phyloP scores from a whole-genome alignment of 2,888 invertebrate species.

The Rotaria socialis region DNA sequence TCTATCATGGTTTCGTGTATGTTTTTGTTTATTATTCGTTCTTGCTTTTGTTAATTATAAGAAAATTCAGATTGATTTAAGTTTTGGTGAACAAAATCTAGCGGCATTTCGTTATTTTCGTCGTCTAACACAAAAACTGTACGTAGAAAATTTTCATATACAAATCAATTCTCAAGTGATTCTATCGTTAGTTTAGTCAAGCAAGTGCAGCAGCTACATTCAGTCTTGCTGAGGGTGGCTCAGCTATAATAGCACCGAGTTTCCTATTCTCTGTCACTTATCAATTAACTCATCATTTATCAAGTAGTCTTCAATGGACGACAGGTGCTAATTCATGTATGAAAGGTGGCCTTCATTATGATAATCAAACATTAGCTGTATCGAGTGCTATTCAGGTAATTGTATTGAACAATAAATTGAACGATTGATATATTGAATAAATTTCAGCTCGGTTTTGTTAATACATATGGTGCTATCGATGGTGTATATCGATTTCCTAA shows the following conservation, averaged over 20 bases:
- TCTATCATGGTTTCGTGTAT: conserved; percentile 78
- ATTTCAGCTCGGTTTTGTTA: conserved; percentile 11
- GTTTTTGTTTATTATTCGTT: not conserved
- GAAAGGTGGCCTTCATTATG: conserved; percentile 28
- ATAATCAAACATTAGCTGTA: not conserved
- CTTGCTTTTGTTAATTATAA: not conserved
- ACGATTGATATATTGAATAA: not conserved
- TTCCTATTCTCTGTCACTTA: not conserved
- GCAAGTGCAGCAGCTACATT: not conserved
- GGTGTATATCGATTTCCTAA: not conserved
- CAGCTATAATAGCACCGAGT: not conserved
- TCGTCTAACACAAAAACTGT: conserved; percentile 28
- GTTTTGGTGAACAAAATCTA: not conserved
- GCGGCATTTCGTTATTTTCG: not conserved
- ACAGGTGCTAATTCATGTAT: not conserved
- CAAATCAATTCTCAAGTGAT: not conserved
- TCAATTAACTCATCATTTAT: not conserved
- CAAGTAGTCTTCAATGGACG: conserved; percentile 31
- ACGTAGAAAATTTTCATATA: not conserved
- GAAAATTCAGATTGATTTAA: not conserved
- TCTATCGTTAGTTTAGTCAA: conserved; percentile 6
- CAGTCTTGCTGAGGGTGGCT: not conserved
- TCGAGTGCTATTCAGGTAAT: conserved; percentile 6
- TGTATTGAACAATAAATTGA: not conserved
- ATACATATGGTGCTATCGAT: conserved; percentile 3